Percentiles rank a stretch among this genome's conserved stretches.
phyloP scores from a whole-genome alignment of 2,888 invertebrate genomes.

The Lasioglossum morio region DNA sequence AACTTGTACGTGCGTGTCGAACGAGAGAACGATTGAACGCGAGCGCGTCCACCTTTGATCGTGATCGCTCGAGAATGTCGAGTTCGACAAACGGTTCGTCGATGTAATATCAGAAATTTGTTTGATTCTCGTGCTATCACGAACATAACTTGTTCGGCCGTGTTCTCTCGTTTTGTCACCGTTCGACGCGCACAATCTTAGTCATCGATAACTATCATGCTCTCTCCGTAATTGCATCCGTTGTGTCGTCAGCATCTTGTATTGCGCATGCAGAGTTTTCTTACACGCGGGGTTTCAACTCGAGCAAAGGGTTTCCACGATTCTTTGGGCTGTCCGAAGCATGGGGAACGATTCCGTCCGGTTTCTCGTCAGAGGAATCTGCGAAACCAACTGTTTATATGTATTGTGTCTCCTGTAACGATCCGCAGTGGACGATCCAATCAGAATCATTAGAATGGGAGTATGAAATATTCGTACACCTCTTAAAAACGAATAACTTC shows the following conservation, averaged over 20 bases:
- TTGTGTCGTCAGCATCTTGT: constrained; percentile 79
- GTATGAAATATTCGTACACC: no score
- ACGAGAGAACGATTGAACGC: not conserved
- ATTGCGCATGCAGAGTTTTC: constrained; percentile 78
- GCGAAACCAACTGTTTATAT: not conserved
- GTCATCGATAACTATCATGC: constrained; percentile 60
- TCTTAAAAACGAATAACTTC: no score
- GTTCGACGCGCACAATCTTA: constrained; percentile 41
- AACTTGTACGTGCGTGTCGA: constrained; percentile 7
- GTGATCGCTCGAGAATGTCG: not conserved
- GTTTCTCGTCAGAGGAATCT: constrained; percentile 31
- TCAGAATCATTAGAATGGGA: not conserved
- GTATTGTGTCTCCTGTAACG: not conserved
- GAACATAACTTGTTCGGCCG: not conserved
- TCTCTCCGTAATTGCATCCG: constrained; percentile 76
- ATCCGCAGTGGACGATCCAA: not conserved
- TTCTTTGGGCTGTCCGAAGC: constrained; percentile 72
- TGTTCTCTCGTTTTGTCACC: not conserved
- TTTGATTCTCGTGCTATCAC: not conserved
- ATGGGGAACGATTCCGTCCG: constrained; percentile 70
- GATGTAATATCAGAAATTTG: not conserved
- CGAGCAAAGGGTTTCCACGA: constrained; percentile 69
- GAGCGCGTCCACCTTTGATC: not conserved
- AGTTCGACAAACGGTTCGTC: not conserved
- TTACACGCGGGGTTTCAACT: constrained; percentile 66